Percentiles rank a stretch among this genome's conserved stretches.
Conservation (phyloP, 2,888 invertebrate genomes). For the Gymnosoma rotundatum region DNA sequence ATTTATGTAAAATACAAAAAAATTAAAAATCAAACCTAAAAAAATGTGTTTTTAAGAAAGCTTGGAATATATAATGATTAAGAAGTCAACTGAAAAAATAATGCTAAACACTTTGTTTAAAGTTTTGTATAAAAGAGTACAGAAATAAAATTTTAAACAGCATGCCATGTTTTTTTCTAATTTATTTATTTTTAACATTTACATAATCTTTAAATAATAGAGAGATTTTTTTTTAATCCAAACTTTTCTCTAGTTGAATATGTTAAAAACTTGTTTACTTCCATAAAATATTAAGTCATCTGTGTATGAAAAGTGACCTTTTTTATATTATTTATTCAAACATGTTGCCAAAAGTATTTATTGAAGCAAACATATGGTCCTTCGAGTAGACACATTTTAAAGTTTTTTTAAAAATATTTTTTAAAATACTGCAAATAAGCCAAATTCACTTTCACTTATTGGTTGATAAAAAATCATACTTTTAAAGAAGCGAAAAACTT, state of each 20-base stretch:
- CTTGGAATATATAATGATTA: slow-evolving; percentile 28
- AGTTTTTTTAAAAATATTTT: too few relatives aligned
- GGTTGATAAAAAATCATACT: too few relatives aligned
- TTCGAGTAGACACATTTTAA: too few relatives aligned
- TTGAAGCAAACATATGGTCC: too few relatives aligned
- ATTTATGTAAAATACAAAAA: slow-evolving; percentile 10
- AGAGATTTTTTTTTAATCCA: background rate
- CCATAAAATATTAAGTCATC: background rate
- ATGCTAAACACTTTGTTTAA: slow-evolving; percentile 31
- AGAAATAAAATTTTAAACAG: background rate
- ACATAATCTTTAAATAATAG: background rate
- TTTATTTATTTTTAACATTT: background rate
- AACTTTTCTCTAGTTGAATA: background rate
- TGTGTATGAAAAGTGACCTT: too few relatives aligned
- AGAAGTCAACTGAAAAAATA: slow-evolving; percentile 27
- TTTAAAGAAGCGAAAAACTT: too few relatives aligned
- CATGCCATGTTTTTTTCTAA: background rate
- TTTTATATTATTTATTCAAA: too few relatives aligned
- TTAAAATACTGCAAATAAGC: too few relatives aligned
- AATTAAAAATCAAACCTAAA: background rate
- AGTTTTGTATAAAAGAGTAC: slow-evolving; percentile 5
- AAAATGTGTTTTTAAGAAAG: background rate
- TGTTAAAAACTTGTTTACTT: background rate
- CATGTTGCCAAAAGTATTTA: too few relatives aligned
- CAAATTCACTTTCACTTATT: too few relatives aligned